Evolutionary conservation across 2,888 invertebrate genomes (phyloP), one percentile per base, ranked within the genome.

Genomic region (Euclidia mi): DNA sequence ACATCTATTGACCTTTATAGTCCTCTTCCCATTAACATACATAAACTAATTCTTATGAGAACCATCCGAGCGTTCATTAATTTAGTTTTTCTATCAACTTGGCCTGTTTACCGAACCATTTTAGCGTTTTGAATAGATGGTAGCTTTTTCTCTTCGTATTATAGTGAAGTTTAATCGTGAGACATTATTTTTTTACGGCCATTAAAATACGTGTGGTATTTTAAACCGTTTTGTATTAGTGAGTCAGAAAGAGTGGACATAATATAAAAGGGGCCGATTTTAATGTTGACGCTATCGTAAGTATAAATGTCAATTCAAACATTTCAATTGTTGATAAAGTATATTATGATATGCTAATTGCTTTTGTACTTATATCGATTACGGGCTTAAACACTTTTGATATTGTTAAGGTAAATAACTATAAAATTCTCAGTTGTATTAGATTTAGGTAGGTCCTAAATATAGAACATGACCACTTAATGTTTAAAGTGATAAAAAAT

Each of bases 151-250:
- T 72, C 57, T 71, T 70, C 56, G 57, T 75, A 77, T 76, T 76
- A 79, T 78, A 77, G 58, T 74, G 67, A 75, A 74, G 66, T 81
- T 75, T 82, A 84, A 87, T 85, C 82, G 72, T 69, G 60, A 61
- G 71, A 76, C 85, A 85, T 84, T 83, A 81, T 80, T 84, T 83
- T 81, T 74, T 86, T 81, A 79, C 77, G 81, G 76, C 69, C 76
- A 79, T 83, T 82, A 83, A 83, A 84, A 84, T 83, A 82, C 82
- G 78, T 82, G 73, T 77, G 79, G 82, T 78, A 80, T 88, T 71
- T 84, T 78, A 76, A 77, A 74, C 65, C 66, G 56, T 66, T 71
- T 60, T 69, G 58, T 69, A 65, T 76, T 68, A 61, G 52, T 68
- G 72, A 79, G 70, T 81, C 65, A 66, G 62, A 76, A 78, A 18